Conservation (phyloP, 2,888 invertebrate species). For the Ormia ochracea region DNA sequence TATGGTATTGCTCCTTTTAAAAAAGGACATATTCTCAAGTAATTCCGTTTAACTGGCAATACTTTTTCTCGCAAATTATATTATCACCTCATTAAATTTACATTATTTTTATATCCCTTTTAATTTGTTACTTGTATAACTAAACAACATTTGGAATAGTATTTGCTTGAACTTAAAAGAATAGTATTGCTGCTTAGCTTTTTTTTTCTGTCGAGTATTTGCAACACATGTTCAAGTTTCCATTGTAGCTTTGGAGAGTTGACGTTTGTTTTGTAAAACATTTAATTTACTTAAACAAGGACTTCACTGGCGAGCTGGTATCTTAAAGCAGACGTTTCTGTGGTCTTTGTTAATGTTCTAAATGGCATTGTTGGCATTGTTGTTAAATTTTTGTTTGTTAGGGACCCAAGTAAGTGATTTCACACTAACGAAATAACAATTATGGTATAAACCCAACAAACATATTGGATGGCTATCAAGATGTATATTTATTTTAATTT, state of each 20-base stretch:
- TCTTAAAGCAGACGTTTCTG: conserved; percentile 12
- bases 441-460: not conserved
- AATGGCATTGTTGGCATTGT: not conserved
- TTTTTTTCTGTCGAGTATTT: not conserved
- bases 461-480: no score
- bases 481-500: no score
- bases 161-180: not conserved
- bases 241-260: conserved; percentile 27
- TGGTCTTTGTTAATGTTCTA: conserved; percentile 21
- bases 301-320: no score
- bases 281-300: conserved; percentile 56
- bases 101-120: not conserved
- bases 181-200: not conserved
- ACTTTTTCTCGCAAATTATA: not conserved
- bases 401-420: not conserved
- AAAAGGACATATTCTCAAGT: not conserved
- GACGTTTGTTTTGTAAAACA: conserved; percentile 41
- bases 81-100: not conserved
- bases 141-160: not conserved
- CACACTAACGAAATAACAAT: not conserved
- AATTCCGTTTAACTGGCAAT: not conserved
- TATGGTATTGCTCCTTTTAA: not conserved
- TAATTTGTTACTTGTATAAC: not conserved
- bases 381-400: no score
- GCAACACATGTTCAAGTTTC: conserved; percentile 19